Conservation (phyloP, 2,888 invertebrate genomes). For the Ptychoptera contaminata region DNA sequence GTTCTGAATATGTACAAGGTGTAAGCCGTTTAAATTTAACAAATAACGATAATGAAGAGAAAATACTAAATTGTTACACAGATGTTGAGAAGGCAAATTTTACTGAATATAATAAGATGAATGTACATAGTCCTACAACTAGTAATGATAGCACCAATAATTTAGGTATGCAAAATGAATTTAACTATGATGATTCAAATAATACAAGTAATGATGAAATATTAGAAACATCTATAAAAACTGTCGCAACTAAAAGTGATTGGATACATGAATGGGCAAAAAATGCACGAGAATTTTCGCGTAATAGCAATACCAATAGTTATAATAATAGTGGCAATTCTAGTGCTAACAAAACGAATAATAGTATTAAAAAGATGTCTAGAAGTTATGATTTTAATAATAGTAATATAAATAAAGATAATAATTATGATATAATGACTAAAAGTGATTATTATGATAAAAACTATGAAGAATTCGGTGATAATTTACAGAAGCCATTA, state of each 20-base stretch:
- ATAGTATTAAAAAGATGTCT: conserved; percentile 20
- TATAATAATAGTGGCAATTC: conserved; percentile 1
- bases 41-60: not conserved
- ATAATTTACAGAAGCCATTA: conserved; percentile 7
- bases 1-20: conserved; percentile 43
- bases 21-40: conserved; percentile 15
- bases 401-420: not conserved
- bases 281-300: conserved; percentile 30
- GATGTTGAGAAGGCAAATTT: not conserved
- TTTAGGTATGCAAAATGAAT: no score
- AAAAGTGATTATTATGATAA: conserved; percentile 2
- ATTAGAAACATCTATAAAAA: conserved; percentile 13
- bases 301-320: not conserved
- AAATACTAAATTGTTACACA: not conserved
- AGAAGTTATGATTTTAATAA: conserved; percentile 26
- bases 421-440: conserved; percentile 3
- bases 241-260: conserved; percentile 29
- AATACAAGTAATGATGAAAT: conserved; percentile 1
- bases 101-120: conserved; percentile 1
- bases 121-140: not conserved
- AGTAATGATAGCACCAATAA: no score
- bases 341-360: conserved; percentile 11
- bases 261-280: conserved; percentile 53
- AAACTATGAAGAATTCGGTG: conserved; percentile 8
- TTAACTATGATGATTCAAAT: not conserved